phyloP scores from a whole-genome alignment of 2,888 invertebrate genomes.

The Euzophera pinguis region DNA sequence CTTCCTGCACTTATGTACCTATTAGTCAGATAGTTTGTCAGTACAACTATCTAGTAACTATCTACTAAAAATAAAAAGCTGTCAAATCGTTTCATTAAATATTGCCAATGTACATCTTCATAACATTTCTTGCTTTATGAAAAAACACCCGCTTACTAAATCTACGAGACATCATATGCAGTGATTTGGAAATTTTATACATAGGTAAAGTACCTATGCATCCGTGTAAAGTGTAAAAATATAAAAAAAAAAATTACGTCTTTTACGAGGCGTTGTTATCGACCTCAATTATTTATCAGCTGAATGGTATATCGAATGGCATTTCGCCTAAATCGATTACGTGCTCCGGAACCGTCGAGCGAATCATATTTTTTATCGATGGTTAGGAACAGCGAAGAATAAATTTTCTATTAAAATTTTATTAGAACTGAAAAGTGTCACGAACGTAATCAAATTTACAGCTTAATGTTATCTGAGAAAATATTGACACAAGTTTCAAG shows the following conservation, averaged over 20 bases:
- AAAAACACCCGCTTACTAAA: too few relatives aligned
- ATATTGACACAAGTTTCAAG: not conserved
- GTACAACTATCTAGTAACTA: too few relatives aligned
- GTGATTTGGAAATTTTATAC: too few relatives aligned
- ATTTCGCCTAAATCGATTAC: not conserved
- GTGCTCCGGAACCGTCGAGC: not conserved
- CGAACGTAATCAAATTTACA: not conserved
- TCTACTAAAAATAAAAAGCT: too few relatives aligned
- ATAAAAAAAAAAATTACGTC: not conserved
- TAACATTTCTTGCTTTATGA: too few relatives aligned
- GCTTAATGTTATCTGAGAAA: not conserved
- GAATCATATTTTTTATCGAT: slow-evolving; percentile 3
- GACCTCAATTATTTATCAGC: not conserved
- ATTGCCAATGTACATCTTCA: too few relatives aligned
- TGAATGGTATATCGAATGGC: slow-evolving; percentile 7
- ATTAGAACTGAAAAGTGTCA: not conserved
- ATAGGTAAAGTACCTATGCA: too few relatives aligned
- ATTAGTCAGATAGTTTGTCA: too few relatives aligned
- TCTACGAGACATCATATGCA: too few relatives aligned
- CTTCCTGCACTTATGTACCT: too few relatives aligned
- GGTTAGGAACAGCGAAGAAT: not conserved
- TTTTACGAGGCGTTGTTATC: not conserved
- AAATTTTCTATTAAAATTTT: not conserved
- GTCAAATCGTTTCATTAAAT: too few relatives aligned
- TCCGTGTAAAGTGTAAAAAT: too few relatives aligned